Percentiles rank a stretch among this genome's conserved stretches.
These are phyloP conservation scores for Centropyge bicolor DNA, from an alignment of 2,797 vertebrate genomes.

Conservation along the genomic window DNA sequence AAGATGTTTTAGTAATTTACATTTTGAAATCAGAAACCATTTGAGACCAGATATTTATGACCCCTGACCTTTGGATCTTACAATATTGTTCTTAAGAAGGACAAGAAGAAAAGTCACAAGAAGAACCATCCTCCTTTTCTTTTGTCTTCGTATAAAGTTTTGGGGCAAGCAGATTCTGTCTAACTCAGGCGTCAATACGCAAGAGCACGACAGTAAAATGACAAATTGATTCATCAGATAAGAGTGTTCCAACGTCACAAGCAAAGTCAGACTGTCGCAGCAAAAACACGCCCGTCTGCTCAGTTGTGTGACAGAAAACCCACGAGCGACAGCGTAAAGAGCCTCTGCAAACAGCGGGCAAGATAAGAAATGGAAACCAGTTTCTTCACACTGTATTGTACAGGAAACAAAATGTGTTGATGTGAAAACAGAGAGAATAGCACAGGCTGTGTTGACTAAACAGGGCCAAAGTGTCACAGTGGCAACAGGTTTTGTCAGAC, in stretches of 20 bases:
- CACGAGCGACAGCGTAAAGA: constrained; percentile 41
- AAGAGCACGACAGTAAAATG: constrained; percentile 23
- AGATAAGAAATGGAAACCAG: constrained; percentile 83
- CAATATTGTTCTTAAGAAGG: background rate
- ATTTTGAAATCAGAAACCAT: background rate
- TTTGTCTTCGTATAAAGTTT: background rate
- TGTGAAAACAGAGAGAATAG: constrained; percentile 91
- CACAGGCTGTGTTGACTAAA: constrained; percentile 93
- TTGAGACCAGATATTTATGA: no score
- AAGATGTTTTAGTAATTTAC: no score
- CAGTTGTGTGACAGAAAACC: constrained; percentile 49
- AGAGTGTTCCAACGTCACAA: background rate
- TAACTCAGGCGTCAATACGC: constrained; percentile 29
- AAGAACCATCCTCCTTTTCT: background rate
- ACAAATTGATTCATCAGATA: constrained; percentile 11
- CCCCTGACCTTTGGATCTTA: background rate
- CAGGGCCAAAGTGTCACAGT: constrained; percentile 89
- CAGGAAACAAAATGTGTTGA: constrained; percentile 88
- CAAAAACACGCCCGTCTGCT: constrained; percentile 30
- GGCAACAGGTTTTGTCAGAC: constrained; percentile 80
- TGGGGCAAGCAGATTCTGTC: constrained; percentile 10
- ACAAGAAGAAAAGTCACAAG: constrained; percentile 16
- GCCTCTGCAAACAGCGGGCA: constrained; percentile 59
- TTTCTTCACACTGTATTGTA: constrained; percentile 83
- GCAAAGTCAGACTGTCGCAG: constrained; percentile 1